Conservation (phyloP, 2,797 vertebrate genomes). For the Malurus leucopterus region DNA sequence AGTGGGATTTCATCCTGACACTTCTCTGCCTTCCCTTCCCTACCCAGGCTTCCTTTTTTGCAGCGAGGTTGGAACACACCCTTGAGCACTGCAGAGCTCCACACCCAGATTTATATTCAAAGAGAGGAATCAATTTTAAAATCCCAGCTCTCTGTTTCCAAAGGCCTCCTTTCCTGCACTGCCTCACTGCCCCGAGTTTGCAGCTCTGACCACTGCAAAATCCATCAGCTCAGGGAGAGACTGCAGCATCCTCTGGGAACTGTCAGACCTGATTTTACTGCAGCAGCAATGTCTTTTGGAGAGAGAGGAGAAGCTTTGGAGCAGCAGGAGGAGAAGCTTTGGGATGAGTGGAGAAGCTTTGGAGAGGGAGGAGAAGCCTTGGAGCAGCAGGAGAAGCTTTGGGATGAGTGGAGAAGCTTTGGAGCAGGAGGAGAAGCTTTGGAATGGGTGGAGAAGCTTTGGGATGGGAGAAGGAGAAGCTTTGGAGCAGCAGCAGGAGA, state of each 20-base stretch:
- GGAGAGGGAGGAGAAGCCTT: fast-evolving
- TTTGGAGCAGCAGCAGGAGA: background rate
- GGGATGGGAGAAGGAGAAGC: background rate
- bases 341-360: background rate
- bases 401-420: background rate
- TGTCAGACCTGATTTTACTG: background rate
- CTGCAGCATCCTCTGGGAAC: background rate
- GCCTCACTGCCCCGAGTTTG: fast-evolving
- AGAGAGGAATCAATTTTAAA: background rate
- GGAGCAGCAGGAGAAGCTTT: background rate
- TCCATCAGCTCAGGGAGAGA: background rate
- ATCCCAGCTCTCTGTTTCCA: background rate
- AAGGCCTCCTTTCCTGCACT: background rate
- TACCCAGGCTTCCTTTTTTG: background rate
- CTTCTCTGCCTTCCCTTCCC: background rate
- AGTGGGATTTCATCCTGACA: background rate
- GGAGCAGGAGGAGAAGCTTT: background rate
- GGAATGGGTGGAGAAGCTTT: background rate
- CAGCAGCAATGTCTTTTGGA: background rate
- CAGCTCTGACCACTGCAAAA: fast-evolving
- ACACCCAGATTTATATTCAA: slow-evolving; percentile 8
- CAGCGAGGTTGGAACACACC: slow-evolving; percentile 12
- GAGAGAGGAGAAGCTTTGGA: background rate
- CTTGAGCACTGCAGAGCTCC: slow-evolving; percentile 7
- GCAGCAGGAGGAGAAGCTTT: too few species aligned